A percentile compares a stretch with the other conserved stretches of the same genome.
These are phyloP conservation scores for Drosophila kepulauana DNA, from an alignment of 1,140 invertebrate genomes.

Conservation along the genomic window DNA sequence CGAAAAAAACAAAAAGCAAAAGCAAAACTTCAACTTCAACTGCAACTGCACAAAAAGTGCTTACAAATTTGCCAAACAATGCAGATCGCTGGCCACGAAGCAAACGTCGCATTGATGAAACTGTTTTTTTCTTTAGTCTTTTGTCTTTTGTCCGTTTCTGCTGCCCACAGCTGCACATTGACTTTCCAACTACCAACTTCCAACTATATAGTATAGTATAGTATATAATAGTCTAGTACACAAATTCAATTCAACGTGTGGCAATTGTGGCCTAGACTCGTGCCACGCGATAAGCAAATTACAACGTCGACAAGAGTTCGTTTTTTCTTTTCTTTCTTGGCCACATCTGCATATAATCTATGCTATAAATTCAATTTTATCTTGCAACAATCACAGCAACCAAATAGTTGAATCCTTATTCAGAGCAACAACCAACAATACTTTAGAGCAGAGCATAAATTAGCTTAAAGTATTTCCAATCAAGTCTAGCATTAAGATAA, in stretches of 20 bases:
- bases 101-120: slow-evolving; percentile 53
- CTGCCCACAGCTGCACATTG: neutral
- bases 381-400: too few species aligned
- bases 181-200: neutral
- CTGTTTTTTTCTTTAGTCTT: slow-evolving; percentile 11
- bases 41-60: slow-evolving; percentile 33
- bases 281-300: slow-evolving; percentile 59
- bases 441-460: too few species aligned
- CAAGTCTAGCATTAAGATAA: too few species aligned
- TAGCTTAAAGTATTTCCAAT: too few species aligned
- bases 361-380: too few species aligned
- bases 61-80: slow-evolving; percentile 79
- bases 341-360: too few species aligned
- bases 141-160: slow-evolving; percentile 26
- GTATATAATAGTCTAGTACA: too few species aligned
- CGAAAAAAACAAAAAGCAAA: slow-evolving; percentile 11
- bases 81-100: slow-evolving; percentile 73
- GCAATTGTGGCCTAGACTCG: slow-evolving; percentile 70
- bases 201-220: too few species aligned
- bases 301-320: slow-evolving; percentile 13
- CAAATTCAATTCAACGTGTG: slow-evolving; percentile 20
- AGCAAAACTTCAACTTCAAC: slow-evolving; percentile 5
- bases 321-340: too few species aligned
- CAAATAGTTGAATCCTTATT: too few species aligned
- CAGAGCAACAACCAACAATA: too few species aligned